Conservation (phyloP, 2,888 invertebrate genomes). For the Herminia tarsipennalis region DNA sequence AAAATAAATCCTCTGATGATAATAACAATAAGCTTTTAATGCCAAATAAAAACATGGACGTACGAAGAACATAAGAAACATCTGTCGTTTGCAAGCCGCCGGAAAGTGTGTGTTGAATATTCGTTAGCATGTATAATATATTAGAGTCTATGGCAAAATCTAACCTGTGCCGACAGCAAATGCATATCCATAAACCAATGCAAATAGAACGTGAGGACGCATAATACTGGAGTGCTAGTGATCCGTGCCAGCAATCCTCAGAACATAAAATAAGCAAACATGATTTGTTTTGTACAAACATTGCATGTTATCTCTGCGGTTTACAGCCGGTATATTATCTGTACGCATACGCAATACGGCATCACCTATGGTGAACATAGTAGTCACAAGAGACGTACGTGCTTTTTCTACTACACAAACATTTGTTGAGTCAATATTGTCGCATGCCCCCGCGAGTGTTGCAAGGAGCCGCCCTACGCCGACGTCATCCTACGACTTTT, state of each 20-base stretch:
- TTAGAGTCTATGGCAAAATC: conserved; percentile 27
- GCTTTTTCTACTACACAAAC: conserved; percentile 72
- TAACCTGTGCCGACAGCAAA: conserved; percentile 35
- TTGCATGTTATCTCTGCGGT: conserved; percentile 67
- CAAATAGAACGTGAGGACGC: conserved; percentile 79
- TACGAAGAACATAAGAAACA: conserved; percentile 14
- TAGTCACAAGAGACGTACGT: conserved; percentile 68
- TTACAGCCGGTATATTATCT: conserved; percentile 63
- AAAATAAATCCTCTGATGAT: too few relatives aligned
- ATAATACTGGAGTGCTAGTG: conserved; percentile 60
- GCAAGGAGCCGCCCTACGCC: conserved; percentile 60
- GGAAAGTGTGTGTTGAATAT: conserved; percentile 10
- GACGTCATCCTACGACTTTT: conserved; percentile 48
- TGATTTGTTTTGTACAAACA: conserved; percentile 78
- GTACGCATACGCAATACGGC: conserved; percentile 56
- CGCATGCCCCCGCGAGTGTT: conserved; percentile 65
- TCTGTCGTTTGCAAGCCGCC: not conserved
- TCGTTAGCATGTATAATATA: conserved; percentile 19
- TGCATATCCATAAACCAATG: conserved; percentile 59
- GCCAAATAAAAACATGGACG: not conserved
- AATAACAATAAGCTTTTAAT: not conserved
- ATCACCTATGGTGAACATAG: conserved; percentile 65
- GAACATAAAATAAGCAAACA: conserved; percentile 76
- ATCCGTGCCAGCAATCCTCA: conserved; percentile 66
- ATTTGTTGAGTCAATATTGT: conserved; percentile 79